Conservation (phyloP, 2,113 vertebrate species). For the Phoenicopterus ruber region DNA sequence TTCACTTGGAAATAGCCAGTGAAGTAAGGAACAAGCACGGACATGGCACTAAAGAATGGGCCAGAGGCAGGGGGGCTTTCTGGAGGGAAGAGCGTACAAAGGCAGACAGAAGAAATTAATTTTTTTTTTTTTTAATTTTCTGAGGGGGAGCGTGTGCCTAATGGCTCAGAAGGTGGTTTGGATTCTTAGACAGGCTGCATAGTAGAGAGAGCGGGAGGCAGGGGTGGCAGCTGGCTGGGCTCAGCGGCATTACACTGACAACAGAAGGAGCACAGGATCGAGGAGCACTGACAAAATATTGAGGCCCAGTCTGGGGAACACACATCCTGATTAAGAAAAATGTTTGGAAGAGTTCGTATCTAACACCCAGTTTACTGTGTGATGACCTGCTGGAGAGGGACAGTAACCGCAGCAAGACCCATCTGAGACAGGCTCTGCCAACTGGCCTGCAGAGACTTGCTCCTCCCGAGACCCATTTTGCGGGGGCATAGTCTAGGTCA, state of each 20-base stretch:
- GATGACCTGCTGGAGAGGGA: background rate
- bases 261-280: background rate
- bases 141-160: background rate
- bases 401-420: background rate
- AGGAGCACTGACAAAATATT: background rate
- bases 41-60: fast-evolving
- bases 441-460: background rate
- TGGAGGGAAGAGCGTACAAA: background rate
- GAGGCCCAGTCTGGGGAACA: background rate
- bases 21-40: background rate
- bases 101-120: background rate
- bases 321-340: background rate
- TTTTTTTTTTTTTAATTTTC: background rate
- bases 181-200: background rate
- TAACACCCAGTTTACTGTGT: background rate
- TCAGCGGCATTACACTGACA: background rate
- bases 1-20: background rate
- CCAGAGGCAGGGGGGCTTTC: fast-evolving
- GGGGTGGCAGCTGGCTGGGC: background rate
- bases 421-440: background rate
- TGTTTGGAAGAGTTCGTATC: fast-evolving
- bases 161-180: background rate
- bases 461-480: background rate
- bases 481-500: fast-evolving
- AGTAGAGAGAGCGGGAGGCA: background rate